These are phyloP conservation scores for Drosophila serrata DNA, from an alignment of 1,140 invertebrate species.

Conservation along the genomic window DNA sequence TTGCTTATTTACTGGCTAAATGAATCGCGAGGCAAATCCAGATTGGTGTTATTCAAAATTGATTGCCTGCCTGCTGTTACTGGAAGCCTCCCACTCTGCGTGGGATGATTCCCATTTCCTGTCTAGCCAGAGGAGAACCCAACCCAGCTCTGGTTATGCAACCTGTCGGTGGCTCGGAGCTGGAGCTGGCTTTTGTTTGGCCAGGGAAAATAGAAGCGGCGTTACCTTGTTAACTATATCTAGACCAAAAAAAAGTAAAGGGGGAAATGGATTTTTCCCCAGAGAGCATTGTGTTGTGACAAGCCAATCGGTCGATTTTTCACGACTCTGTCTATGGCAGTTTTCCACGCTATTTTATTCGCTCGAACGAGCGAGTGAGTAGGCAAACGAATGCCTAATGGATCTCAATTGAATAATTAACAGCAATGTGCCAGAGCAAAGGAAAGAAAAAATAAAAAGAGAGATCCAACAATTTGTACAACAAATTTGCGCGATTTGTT, in stretches of 20 bases:
- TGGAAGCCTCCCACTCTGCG: neutral
- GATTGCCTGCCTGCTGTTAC: constrained; percentile 26
- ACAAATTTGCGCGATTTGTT: constrained; percentile 77
- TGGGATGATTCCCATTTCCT: constrained; percentile 65
- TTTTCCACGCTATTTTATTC: constrained; percentile 45
- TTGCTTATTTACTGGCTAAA: constrained; percentile 50
- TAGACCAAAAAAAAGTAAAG: constrained; percentile 17
- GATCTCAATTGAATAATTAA: constrained; percentile 84
- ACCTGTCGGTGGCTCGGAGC: constrained; percentile 19
- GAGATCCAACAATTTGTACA: constrained; percentile 64
- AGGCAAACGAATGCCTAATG: constrained; percentile 52
- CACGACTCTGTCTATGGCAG: constrained; percentile 4
- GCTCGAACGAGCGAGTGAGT: constrained; percentile 9
- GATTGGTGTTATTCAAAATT: constrained; percentile 21
- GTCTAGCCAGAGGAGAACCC: constrained; percentile 55
- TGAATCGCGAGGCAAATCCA: constrained; percentile 15
- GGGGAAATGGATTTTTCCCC: constrained; percentile 45
- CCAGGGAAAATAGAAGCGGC: constrained; percentile 38
- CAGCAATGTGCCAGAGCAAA: constrained; percentile 58
- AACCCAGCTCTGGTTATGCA: constrained; percentile 68
- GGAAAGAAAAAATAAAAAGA: neutral
- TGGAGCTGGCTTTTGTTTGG: constrained; percentile 51
- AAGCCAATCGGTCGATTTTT: constrained; percentile 57
- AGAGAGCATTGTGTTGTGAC: constrained; percentile 56
- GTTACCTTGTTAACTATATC: constrained; percentile 68